These are phyloP conservation scores for Pangasius sanitwongsei DNA, from an alignment of 2,797 vertebrate species.

Conservation along the genomic window DNA sequence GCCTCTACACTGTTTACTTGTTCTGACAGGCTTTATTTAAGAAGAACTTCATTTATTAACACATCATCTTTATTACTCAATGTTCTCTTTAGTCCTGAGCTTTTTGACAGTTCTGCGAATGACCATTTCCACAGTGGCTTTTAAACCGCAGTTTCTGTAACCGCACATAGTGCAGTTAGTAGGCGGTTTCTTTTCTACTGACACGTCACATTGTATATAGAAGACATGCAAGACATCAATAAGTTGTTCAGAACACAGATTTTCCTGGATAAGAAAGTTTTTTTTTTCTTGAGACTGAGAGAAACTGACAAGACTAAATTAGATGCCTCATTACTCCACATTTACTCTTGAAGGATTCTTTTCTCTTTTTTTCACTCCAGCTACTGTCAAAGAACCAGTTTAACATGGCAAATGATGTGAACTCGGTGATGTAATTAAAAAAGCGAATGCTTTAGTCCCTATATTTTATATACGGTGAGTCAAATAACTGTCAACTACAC, in stretches of 20 bases:
- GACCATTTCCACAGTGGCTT: background rate
- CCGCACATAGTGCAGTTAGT: background rate
- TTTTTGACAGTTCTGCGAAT: background rate
- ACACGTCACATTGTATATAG: too few species aligned
- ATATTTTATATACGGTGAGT: background rate
- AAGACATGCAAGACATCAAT: background rate
- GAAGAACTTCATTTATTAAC: background rate
- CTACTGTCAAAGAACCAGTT: background rate
- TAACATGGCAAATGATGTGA: background rate
- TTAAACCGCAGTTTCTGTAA: background rate
- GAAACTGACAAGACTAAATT: background rate
- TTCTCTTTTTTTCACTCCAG: background rate
- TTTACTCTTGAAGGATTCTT: constrained; percentile 1
- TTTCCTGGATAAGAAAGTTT: background rate
- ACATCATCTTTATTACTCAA: background rate
- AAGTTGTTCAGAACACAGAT: too few species aligned
- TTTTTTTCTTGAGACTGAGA: background rate
- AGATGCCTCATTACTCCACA: constrained; percentile 2
- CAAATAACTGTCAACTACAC: background rate
- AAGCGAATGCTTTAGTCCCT: background rate
- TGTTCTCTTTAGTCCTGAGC: background rate
- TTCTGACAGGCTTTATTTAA: background rate
- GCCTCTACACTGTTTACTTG: background rate
- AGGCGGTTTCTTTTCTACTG: background rate
- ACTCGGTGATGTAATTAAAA: background rate